Conservation (phyloP, 2,888 invertebrate species). For the Hipparchia sbordonii region DNA sequence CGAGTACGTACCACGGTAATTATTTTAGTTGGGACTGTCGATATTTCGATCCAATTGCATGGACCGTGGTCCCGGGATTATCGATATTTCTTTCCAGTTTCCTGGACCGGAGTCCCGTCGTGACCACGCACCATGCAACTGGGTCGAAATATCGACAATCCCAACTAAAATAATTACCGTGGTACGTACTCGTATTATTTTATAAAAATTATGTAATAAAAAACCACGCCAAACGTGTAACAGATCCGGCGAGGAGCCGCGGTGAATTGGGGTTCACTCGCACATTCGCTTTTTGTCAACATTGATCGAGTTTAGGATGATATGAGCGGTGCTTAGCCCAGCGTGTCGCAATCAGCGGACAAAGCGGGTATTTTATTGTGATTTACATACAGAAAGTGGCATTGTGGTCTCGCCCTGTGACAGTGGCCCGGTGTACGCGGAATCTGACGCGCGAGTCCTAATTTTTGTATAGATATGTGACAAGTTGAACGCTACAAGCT, state of each 20-base stretch:
- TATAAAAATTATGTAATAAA: constrained; percentile 2
- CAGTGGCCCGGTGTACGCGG: constrained; percentile 67
- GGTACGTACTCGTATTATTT: no score
- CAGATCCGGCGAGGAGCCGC: constrained; percentile 20
- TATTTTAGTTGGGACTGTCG: no score
- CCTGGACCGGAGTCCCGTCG: no score
- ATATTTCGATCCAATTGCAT: no score
- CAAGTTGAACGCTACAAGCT: constrained; percentile 9
- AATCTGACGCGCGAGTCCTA: constrained; percentile 34
- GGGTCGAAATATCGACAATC: no score
- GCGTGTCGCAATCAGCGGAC: constrained; percentile 78
- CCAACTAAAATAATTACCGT: no score
- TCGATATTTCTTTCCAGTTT: no score
- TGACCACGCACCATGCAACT: no score
- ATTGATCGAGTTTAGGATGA: constrained; percentile 57
- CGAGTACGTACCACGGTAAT: no score
- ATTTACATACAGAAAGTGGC: constrained; percentile 76
- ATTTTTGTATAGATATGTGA: constrained; percentile 23
- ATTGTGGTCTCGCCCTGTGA: constrained; percentile 71
- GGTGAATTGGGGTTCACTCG: constrained; percentile 43
- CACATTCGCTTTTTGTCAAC: constrained; percentile 46
- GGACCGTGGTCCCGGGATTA: no score
- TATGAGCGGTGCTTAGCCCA: constrained; percentile 68
- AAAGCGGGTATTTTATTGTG: constrained; percentile 80
- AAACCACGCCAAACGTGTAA: constrained; percentile 25